Percentiles rank a stretch among this genome's conserved stretches.
Evolutionary conservation across 2,888 invertebrate genomes (phyloP).

Genomic region (Calephelis perditalis): DNA sequence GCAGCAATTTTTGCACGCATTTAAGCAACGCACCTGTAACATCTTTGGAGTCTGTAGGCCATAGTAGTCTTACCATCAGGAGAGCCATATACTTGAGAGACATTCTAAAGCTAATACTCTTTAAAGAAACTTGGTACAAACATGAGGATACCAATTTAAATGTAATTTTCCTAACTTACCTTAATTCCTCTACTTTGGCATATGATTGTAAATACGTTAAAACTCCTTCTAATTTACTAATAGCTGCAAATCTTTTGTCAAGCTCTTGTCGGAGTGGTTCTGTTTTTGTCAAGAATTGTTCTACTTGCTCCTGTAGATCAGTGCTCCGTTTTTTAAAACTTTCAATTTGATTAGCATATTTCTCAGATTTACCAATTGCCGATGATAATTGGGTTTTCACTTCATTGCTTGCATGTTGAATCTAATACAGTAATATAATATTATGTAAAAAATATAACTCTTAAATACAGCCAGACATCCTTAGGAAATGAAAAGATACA

Average conservation of each 20-base stretch:
- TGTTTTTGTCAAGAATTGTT: constrained; percentile 54
- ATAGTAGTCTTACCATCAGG: too few relatives aligned
- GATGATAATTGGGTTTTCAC: constrained; percentile 80
- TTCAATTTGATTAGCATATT: constrained; percentile 68
- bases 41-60: too few relatives aligned
- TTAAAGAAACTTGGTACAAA: too few relatives aligned
- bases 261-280: constrained; percentile 65
- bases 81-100: too few relatives aligned
- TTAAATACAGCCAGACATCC: too few relatives aligned
- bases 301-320: constrained; percentile 53
- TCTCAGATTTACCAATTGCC: constrained; percentile 81
- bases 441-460: too few relatives aligned
- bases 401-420: constrained; percentile 76
- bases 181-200: constrained; percentile 84
- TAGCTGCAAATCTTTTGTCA: constrained; percentile 59
- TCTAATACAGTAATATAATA: constrained; percentile 15
- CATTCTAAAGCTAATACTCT: too few relatives aligned
- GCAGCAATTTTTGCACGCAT: too few relatives aligned
- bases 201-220: constrained; percentile 83
- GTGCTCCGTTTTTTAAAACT: constrained; percentile 67
- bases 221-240: constrained; percentile 75
- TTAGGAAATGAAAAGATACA: too few relatives aligned
- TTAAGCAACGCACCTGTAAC: too few relatives aligned
- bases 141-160: too few relatives aligned
- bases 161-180: constrained; percentile 56